Conservation (phyloP, 2,113 vertebrate genomes). For the Epinephelus cyanopodus region DNA sequence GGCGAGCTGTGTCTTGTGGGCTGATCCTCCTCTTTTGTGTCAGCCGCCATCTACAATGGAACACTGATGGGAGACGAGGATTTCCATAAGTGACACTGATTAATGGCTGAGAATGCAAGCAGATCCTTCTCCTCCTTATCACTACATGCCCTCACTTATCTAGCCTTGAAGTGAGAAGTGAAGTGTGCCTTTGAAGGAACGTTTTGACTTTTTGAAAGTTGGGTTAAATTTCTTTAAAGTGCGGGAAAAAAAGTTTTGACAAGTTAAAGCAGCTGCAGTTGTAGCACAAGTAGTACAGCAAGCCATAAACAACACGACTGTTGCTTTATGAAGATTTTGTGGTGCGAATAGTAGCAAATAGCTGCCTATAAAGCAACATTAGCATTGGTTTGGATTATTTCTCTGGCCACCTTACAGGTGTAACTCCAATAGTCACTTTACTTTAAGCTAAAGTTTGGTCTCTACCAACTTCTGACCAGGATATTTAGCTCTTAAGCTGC, state of each 20-base stretch:
- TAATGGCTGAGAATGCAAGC: constrained; percentile 68
- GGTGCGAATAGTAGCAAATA: neutral
- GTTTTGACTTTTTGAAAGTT: constrained; percentile 28
- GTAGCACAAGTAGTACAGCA: neutral
- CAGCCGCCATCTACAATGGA: constrained; percentile 63
- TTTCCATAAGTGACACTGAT: constrained; percentile 77
- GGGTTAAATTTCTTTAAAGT: neutral
- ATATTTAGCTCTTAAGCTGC: neutral
- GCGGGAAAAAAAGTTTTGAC: neutral
- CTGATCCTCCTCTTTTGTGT: constrained; percentile 74
- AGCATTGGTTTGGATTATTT: neutral
- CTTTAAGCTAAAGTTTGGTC: neutral
- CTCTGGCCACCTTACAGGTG: neutral
- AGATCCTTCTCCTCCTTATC: constrained; percentile 58
- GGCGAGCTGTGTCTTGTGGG: constrained; percentile 63
- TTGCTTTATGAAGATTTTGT: neutral
- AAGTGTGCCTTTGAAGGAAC: constrained; percentile 46
- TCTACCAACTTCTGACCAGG: neutral
- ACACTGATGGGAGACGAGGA: constrained; percentile 73
- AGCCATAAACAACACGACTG: neutral
- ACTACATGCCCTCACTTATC: constrained; percentile 43
- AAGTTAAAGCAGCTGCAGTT: neutral
- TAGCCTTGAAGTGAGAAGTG: constrained; percentile 32
- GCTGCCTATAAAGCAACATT: neutral
- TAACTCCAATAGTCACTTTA: neutral